These are phyloP conservation scores for Conomelus anceps DNA, from an alignment of 2,888 invertebrate genomes.

Conservation along the genomic window DNA sequence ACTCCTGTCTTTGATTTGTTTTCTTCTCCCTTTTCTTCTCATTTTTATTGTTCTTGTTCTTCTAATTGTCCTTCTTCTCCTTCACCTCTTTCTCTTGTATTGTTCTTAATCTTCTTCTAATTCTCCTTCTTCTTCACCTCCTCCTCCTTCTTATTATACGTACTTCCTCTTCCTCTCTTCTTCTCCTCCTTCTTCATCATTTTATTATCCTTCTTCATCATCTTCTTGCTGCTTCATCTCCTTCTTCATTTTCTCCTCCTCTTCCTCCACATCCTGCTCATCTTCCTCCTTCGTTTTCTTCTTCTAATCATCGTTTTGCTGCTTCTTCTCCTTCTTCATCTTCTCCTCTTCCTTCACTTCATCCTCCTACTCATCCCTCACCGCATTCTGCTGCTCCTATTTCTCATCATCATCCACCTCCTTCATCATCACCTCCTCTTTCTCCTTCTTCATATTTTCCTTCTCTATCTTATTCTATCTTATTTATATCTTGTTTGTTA, in stretches of 20 bases:
- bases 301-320: too few relatives aligned
- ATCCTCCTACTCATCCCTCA: too few relatives aligned
- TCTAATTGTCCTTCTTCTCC: background rate
- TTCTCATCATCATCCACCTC: background rate
- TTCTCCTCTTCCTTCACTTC: background rate
- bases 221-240: background rate
- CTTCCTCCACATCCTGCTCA: too few relatives aligned
- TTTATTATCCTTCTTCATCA: background rate
- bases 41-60: background rate
- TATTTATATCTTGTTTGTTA: background rate
- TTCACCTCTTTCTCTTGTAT: background rate
- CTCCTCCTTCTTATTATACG: conserved; percentile 5
- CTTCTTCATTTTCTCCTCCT: too few relatives aligned
- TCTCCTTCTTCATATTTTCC: background rate
- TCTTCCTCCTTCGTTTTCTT: too few relatives aligned
- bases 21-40: background rate
- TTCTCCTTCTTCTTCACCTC: background rate
- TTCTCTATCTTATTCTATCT: background rate
- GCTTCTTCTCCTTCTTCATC: background rate
- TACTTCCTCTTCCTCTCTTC: background rate
- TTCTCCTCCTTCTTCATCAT: background rate
- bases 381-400: background rate
- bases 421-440: background rate
- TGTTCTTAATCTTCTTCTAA: background rate
- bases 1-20: background rate